Base-by-base conservation (phyloP, 2,888 invertebrate genomes). In the Philhelius pedissequus region DNA sequence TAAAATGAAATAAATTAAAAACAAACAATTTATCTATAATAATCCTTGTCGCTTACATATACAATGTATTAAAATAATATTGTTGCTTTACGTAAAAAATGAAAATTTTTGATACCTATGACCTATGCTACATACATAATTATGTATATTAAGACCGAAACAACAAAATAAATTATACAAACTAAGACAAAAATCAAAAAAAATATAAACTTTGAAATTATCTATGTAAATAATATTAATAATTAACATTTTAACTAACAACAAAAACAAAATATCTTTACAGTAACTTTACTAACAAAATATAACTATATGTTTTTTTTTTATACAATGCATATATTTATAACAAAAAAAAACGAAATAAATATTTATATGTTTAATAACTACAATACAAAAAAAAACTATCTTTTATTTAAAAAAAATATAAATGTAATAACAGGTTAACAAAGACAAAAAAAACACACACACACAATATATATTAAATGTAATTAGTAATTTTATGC, bases 171-270 rank as follows among this genome's bases (percentile, higher is more conserved):
- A 9, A 30, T 50, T 69, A 38, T 66, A 70, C 62, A 74, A 73
- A 74, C 30, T 60, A 56, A 75, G 22, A 45, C 64, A 74, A 79
- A n/a, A 83, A 78, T 69, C 60, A 69, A 79, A 83, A 3, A 56
- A 58, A 22, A n/a, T 35, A 30, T 32, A 20, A 75, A 27, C 18
- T 32, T 30, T 35, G 30, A 70, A 60, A 13, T 69, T 62, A 73
- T 69, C 68, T 27, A 50, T 83, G 83, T 83, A 83, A 83, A 83
- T 83, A 83, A 79, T 70, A 74, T 64, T n/a, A n/a, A 50, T 64
- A 43, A 35, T 25, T 69, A 54, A 54, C 69, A 54, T 69, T 40
- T 40, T 8, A 48, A 48, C 22, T 48, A 48, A 52, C 50, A 50
- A 52, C 5, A 40, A 60, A 78, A 77, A 48, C 58, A 32, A 32